Evolutionary conservation across 2,113 vertebrate species (phyloP).

Genomic region (Elaphurus davidianus): DNA sequence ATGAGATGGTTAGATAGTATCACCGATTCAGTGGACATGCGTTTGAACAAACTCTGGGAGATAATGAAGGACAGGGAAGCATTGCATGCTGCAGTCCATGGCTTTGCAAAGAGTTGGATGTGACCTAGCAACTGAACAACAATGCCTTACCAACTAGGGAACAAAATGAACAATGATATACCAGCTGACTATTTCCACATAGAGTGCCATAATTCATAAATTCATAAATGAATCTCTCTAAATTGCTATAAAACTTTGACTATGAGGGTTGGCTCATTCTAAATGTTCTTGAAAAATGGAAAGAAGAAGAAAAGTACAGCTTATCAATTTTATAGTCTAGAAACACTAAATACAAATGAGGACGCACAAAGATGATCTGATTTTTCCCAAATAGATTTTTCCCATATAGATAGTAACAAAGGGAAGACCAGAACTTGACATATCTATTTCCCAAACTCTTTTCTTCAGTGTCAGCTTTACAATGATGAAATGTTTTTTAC

Average conservation of each 20-base stretch:
- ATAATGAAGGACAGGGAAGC: not conserved
- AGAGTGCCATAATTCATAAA: not conserved
- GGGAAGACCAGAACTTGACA: not conserved
- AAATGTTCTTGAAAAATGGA: not conserved
- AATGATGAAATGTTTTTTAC: not conserved
- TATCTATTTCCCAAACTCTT: not conserved
- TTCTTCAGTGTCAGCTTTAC: not conserved
- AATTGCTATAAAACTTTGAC: not conserved
- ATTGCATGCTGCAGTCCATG: accelerated
- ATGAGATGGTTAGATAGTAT: not conserved
- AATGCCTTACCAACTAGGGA: not conserved
- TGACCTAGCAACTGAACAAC: not conserved
- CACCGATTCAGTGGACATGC: not conserved
- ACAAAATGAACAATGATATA: not conserved
- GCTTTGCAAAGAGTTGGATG: not conserved
- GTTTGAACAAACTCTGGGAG: not conserved
- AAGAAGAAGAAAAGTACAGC: not conserved
- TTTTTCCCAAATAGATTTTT: not conserved
- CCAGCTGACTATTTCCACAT: not conserved
- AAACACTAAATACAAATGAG: not conserved
- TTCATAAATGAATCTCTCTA: not conserved
- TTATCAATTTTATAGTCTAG: not conserved
- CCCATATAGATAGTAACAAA: not conserved
- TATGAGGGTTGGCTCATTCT: not conserved
- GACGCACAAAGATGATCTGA: not conserved